Evolutionary conservation across 2,797 vertebrate genomes (phyloP).

Genomic region (Agapornis canus): DNA sequence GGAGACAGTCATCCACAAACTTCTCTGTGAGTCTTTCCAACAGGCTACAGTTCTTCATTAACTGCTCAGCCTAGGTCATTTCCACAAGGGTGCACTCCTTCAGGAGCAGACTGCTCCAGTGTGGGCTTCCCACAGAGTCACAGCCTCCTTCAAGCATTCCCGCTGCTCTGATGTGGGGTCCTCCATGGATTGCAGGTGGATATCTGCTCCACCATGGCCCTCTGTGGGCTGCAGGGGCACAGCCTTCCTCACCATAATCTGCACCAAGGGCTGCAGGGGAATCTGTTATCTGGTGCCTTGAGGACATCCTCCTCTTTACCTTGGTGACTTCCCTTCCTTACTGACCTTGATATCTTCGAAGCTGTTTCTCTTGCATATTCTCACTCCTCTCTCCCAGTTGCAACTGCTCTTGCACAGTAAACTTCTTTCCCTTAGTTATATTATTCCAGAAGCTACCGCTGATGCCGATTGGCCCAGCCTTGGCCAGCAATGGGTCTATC

Average conservation of each 20-base stretch:
- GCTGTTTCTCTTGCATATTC: not conserved
- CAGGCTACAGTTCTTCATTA: too few relatives aligned
- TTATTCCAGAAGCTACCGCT: not conserved
- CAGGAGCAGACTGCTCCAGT: not conserved
- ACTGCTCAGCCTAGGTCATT: not conserved
- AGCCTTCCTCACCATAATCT: not conserved
- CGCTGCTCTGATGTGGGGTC: fast-evolving
- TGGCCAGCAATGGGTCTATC: fast-evolving
- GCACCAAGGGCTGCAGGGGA: not conserved
- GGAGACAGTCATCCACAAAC: not conserved
- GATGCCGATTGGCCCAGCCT: not conserved
- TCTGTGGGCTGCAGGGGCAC: not conserved
- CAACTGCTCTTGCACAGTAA: not conserved
- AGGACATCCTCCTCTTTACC: not conserved
- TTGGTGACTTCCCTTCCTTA: not conserved
- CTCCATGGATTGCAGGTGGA: not conserved
- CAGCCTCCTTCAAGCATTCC: not conserved
- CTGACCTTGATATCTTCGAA: not conserved
- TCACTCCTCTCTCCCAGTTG: not conserved
- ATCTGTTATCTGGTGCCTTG: not conserved
- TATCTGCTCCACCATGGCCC: not conserved
- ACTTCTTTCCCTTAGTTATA: not conserved
- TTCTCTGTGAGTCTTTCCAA: too few relatives aligned
- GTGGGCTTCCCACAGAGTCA: not conserved
- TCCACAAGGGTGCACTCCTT: not conserved